Evolutionary conservation across 2,888 invertebrate genomes (phyloP).

Genomic region (Drosophila mulleri): DNA sequence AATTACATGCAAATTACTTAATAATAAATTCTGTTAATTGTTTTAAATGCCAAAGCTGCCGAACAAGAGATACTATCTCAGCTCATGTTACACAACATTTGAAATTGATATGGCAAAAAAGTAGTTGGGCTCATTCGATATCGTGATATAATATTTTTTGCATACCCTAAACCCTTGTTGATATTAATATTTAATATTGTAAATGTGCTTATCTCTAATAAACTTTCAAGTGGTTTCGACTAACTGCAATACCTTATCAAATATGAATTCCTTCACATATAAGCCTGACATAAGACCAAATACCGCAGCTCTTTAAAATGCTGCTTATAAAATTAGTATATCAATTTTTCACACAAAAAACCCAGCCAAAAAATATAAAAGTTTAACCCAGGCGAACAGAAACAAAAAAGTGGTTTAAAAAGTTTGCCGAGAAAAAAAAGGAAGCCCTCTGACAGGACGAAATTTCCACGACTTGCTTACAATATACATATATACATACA

Average conservation of each 20-base stretch:
- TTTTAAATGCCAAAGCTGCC: slow-evolving; percentile 20
- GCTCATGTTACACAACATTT: not conserved
- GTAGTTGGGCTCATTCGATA: not conserved
- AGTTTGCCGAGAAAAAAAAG: slow-evolving; percentile 29
- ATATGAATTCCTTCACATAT: not conserved
- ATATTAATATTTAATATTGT: not conserved
- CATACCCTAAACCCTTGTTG: not conserved
- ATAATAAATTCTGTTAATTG: slow-evolving; percentile 60
- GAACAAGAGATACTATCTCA: slow-evolving; percentile 8
- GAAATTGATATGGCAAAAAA: not conserved
- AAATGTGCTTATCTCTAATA: not conserved
- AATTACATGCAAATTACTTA: slow-evolving; percentile 63
- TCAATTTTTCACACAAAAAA: slow-evolving; percentile 35
- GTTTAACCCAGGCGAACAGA: slow-evolving; percentile 22
- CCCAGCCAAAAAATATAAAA: slow-evolving; percentile 18
- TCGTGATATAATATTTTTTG: not conserved
- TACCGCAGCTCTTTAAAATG: slow-evolving; percentile 1
- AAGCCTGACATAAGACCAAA: not conserved
- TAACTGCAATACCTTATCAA: not conserved
- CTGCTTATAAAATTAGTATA: slow-evolving; percentile 21
- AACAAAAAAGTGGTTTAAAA: slow-evolving; percentile 53
- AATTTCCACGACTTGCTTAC: slow-evolving; percentile 9
- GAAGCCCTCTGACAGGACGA: slow-evolving; percentile 6
- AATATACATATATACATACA: not conserved
- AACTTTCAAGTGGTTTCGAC: not conserved